A percentile compares a stretch with the other conserved stretches of the same genome.
These are phyloP conservation scores for Noctua fimbriata DNA, from an alignment of 2,888 invertebrate genomes.

Conservation along the genomic window DNA sequence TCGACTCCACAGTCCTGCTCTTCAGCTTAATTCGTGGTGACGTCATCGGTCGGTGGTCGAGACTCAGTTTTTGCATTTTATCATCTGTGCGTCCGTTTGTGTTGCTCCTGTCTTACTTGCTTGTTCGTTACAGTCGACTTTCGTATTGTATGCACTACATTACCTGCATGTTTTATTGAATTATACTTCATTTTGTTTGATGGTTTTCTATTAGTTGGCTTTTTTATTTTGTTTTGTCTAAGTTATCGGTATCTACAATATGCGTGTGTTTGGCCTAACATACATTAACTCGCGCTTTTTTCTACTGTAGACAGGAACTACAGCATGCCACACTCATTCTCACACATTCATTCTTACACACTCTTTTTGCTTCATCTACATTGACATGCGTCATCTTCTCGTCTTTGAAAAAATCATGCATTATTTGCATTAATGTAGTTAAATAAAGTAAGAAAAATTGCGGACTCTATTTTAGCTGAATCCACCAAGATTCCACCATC, in stretches of 20 bases:
- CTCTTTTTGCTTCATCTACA: not conserved
- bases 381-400: not conserved
- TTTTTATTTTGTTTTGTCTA: not conserved
- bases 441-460: not conserved
- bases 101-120: slow-evolving; percentile 66
- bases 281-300: not conserved
- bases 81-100: slow-evolving; percentile 70
- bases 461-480: not conserved
- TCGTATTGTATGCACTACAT: slow-evolving; percentile 36
- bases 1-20: slow-evolving; percentile 68
- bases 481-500: not conserved
- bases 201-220: not conserved
- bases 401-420: not conserved
- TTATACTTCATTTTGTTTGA: slow-evolving; percentile 25
- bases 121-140: slow-evolving; percentile 32
- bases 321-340: not conserved
- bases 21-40: slow-evolving; percentile 76
- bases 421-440: not conserved
- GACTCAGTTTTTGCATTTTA: slow-evolving; percentile 80
- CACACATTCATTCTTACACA: not conserved
- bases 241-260: not conserved
- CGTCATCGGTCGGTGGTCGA: slow-evolving; percentile 76
- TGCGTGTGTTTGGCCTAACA: not conserved
- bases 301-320: not conserved
- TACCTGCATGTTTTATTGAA: slow-evolving; percentile 37